A percentile compares a stretch with the other conserved stretches of the same genome.
Conservation (phyloP, 2,797 vertebrate genomes). For the Peromyscus aztecus region DNA sequence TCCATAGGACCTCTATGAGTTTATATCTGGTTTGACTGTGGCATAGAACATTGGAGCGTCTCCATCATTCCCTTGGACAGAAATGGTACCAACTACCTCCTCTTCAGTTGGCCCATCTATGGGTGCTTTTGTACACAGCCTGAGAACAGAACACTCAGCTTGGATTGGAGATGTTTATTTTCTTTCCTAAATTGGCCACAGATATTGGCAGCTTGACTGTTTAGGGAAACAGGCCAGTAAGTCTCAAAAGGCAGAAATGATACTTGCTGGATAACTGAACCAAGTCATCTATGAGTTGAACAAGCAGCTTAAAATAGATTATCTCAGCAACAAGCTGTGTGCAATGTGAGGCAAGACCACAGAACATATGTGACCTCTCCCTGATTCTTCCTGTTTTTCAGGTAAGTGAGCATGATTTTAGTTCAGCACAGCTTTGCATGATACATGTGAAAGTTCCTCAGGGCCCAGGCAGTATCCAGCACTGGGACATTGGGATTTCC, state of each 20-base stretch:
- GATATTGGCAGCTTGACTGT: background rate
- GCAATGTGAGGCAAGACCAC: background rate
- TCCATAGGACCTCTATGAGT: too few species aligned
- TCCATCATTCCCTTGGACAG: background rate
- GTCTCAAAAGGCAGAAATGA: background rate
- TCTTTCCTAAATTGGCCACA: background rate
- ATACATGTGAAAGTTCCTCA: background rate
- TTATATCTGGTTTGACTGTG: background rate
- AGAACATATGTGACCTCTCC: background rate
- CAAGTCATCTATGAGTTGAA: background rate
- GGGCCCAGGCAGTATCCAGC: background rate
- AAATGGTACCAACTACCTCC: background rate
- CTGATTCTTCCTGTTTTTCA: background rate
- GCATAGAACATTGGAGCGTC: background rate
- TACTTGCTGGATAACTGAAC: background rate
- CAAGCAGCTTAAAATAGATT: background rate
- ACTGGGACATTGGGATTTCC: rapidly evolving
- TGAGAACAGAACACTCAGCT: background rate
- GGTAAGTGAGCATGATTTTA: background rate
- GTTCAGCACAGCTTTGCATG: background rate
- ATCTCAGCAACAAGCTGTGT: background rate
- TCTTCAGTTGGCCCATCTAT: too few species aligned
- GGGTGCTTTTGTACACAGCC: background rate
- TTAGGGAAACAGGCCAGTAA: background rate
- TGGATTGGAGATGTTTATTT: background rate